phyloP scores from a whole-genome alignment of 2,113 vertebrate species.

The Synchiropus splendidus region DNA sequence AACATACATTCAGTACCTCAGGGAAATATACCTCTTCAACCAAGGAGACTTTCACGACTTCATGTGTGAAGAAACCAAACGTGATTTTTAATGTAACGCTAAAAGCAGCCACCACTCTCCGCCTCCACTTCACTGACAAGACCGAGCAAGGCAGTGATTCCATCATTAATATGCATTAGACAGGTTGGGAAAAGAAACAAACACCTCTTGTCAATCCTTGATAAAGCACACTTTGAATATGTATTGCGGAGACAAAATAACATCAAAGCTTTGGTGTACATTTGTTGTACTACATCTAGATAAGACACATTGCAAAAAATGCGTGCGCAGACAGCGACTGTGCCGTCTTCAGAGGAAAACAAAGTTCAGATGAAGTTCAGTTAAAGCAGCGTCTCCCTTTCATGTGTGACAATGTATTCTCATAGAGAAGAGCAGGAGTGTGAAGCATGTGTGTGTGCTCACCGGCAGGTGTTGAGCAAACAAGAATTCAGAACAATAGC shows the following conservation, averaged over 20 bases:
- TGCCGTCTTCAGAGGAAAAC: conserved; percentile 16
- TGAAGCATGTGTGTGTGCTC: too few species aligned
- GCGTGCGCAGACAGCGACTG: conserved; percentile 4
- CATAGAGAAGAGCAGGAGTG: neutral
- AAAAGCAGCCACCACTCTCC: neutral
- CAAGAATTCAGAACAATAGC: too few species aligned
- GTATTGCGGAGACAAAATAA: conserved; percentile 31
- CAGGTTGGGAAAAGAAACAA: conserved; percentile 49
- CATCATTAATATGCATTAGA: conserved; percentile 71
- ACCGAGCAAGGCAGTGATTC: conserved; percentile 21
- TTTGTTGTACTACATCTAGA: conserved; percentile 11
- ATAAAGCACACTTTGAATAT: conserved; percentile 51
- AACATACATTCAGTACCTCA: too few species aligned
- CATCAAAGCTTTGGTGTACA: conserved; percentile 32
- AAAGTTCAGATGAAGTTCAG: conserved; percentile 34
- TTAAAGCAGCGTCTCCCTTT: conserved; percentile 4
- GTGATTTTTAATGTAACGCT: too few species aligned
- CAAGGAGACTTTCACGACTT: too few species aligned
- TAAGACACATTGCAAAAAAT: conserved; percentile 16
- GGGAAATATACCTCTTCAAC: too few species aligned
- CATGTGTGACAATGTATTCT: neutral
- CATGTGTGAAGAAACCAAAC: too few species aligned
- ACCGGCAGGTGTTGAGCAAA: too few species aligned
- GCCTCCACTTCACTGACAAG: too few species aligned
- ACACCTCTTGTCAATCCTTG: conserved; percentile 60